Conservation (phyloP, 2,888 invertebrate species). For the Lymantria dispar region DNA sequence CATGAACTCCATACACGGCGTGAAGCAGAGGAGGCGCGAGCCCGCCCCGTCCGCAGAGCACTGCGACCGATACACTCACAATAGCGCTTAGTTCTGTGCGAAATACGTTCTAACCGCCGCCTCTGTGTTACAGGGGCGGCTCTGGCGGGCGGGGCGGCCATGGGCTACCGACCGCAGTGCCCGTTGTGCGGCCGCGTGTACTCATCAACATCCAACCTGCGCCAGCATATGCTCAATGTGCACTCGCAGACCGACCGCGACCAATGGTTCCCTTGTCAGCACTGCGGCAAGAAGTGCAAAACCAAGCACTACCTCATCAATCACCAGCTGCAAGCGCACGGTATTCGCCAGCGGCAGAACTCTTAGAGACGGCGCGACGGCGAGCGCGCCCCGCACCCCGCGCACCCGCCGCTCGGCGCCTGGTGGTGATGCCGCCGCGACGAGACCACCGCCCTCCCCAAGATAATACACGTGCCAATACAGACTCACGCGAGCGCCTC, state of each 20-base stretch:
- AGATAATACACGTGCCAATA: slow-evolving; percentile 44
- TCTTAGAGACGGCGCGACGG: slow-evolving; percentile 74
- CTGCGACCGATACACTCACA: slow-evolving; percentile 65
- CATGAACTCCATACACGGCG: slow-evolving; percentile 86
- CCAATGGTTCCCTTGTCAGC: slow-evolving; percentile 87
- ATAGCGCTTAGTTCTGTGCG: slow-evolving; percentile 64
- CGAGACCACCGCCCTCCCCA: not conserved
- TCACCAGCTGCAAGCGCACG: slow-evolving; percentile 89
- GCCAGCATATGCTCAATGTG: slow-evolving; percentile 89
- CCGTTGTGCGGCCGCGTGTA: slow-evolving; percentile 87
- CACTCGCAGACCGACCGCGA: slow-evolving; percentile 87
- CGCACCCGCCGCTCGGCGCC: slow-evolving; percentile 40
- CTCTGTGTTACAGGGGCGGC: slow-evolving; percentile 86
- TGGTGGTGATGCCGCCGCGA: slow-evolving; percentile 27
- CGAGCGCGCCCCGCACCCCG: slow-evolving; percentile 47
- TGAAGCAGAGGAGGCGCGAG: slow-evolving; percentile 82
- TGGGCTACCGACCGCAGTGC: slow-evolving; percentile 85
- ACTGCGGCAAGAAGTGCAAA: slow-evolving; percentile 89
- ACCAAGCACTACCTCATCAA: slow-evolving; percentile 90
- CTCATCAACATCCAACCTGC: slow-evolving; percentile 88
- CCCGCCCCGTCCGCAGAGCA: slow-evolving; percentile 60
- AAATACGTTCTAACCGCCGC: slow-evolving; percentile 78
- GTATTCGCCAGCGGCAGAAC: slow-evolving; percentile 86
- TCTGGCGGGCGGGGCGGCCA: slow-evolving; percentile 79
- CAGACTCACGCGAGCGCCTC: slow-evolving; percentile 33